These are phyloP conservation scores for Phenacoccus solenopsis DNA, from an alignment of 1,140 invertebrate genomes.

Conservation along the genomic window DNA sequence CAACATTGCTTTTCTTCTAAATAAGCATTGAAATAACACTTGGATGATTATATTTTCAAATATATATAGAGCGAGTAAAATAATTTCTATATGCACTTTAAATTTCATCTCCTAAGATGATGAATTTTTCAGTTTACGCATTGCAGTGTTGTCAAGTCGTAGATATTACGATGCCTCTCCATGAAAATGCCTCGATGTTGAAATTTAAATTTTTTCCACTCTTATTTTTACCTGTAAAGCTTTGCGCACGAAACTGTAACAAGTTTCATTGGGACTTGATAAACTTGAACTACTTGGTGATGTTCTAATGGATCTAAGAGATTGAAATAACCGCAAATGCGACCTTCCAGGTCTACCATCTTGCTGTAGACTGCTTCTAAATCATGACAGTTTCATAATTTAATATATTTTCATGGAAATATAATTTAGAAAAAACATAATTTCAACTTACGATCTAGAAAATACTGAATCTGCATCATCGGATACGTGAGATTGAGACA, in stretches of 20 bases:
- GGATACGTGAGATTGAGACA: conserved; percentile 45
- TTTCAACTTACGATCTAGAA: conserved; percentile 26
- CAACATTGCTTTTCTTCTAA: no score
- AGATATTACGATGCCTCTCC: no score
- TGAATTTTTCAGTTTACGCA: no score
- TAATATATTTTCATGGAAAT: not conserved
- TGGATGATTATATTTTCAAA: no score
- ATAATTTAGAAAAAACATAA: conserved; percentile 5
- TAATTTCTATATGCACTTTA: no score
- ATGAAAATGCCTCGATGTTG: no score
- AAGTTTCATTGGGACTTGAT: conserved; percentile 82
- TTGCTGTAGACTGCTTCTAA: not conserved
- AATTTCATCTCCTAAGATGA: no score
- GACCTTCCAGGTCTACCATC: not conserved
- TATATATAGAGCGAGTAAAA: no score
- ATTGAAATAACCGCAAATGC: conserved; percentile 6
- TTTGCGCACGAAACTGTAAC: conserved; percentile 81
- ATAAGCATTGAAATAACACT: no score
- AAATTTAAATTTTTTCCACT: no score
- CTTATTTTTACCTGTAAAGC: conserved; percentile 68
- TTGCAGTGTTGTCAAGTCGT: no score
- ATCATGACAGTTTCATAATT: not conserved
- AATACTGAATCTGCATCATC: conserved; percentile 37
- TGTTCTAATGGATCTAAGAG: conserved; percentile 21
- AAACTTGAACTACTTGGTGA: conserved; percentile 71